A percentile compares a stretch with the other conserved stretches of the same genome.
phyloP scores from a whole-genome alignment of 2,113 vertebrate species.

The Platycercus adscitus region DNA sequence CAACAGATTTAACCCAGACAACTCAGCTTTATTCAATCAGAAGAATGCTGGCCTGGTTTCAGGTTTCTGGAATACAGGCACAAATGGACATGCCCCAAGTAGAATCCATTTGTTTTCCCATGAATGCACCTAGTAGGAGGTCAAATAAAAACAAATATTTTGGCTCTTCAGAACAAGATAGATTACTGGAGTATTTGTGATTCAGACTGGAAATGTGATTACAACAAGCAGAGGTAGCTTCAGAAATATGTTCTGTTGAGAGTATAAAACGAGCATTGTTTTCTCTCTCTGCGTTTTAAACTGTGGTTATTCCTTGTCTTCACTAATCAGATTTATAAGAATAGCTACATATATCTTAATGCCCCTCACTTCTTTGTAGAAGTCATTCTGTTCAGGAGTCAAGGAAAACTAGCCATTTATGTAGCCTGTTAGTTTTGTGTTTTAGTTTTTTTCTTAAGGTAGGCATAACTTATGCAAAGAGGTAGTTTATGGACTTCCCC shows the following conservation, averaged over 20 bases:
- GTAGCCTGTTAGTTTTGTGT: background rate
- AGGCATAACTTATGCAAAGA: background rate
- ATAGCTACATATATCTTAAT: constrained; percentile 52
- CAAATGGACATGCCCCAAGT: constrained; percentile 51
- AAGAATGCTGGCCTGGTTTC: constrained; percentile 40
- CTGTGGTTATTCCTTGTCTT: constrained; percentile 35
- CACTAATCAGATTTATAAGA: constrained; percentile 54
- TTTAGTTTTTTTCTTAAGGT: background rate
- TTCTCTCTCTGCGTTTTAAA: constrained; percentile 32
- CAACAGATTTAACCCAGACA: constrained; percentile 68
- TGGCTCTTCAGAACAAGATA: constrained; percentile 66
- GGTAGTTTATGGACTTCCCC: constrained; percentile 17
- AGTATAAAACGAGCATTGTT: constrained; percentile 29
- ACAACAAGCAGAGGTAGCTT: constrained; percentile 62
- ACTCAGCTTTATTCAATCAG: constrained; percentile 62
- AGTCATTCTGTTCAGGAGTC: constrained; percentile 3
- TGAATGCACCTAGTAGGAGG: constrained; percentile 69
- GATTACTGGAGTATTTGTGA: constrained; percentile 68
- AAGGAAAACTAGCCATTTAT: constrained; percentile 26
- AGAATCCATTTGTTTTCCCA: constrained; percentile 68
- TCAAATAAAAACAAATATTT: constrained; percentile 75
- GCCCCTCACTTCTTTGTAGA: constrained; percentile 36
- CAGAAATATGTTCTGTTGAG: constrained; percentile 66
- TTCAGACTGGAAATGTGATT: constrained; percentile 67
- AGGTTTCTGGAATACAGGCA: constrained; percentile 68